phyloP scores from a whole-genome alignment of 1,140 invertebrate genomes.

The Proales similis region DNA sequence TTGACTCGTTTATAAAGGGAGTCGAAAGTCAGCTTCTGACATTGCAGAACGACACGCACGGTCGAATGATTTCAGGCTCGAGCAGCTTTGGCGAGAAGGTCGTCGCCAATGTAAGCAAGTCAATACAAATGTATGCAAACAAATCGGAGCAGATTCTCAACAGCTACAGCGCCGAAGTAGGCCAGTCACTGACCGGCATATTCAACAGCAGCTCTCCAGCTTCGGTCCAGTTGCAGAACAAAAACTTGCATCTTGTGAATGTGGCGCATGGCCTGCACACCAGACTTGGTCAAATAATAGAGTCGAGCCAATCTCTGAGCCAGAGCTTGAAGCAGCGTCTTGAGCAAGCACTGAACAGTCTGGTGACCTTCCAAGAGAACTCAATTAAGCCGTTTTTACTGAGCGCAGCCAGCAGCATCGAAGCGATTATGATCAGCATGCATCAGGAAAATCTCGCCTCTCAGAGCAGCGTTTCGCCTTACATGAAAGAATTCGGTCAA shows the following conservation, averaged over 20 bases:
- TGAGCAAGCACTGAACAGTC: conserved; percentile 11
- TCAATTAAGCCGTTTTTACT: conserved; percentile 61
- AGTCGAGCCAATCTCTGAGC: background rate
- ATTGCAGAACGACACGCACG: conserved; percentile 12
- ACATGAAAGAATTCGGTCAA: conserved; percentile 82
- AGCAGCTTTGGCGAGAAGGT: conserved; percentile 11
- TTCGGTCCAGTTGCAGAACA: conserved; percentile 17
- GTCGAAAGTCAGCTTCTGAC: conserved; percentile 5
- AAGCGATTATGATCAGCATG: conserved; percentile 81
- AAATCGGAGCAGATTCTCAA: conserved; percentile 69
- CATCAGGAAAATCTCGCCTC: conserved; percentile 74
- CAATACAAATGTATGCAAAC: conserved; percentile 67
- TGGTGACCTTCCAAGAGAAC: conserved; percentile 40
- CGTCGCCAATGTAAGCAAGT: conserved; percentile 55
- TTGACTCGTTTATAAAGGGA: background rate
- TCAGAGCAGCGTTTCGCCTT: conserved; percentile 63
- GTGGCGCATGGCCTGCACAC: conserved; percentile 16
- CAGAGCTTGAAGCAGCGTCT: background rate
- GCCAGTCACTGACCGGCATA: conserved; percentile 1
- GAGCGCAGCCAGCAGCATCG: conserved; percentile 74
- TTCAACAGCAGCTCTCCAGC: background rate
- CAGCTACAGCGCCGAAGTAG: conserved; percentile 37
- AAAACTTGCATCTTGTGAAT: conserved; percentile 10
- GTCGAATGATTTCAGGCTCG: background rate
- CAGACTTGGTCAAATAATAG: background rate